phyloP scores from a whole-genome alignment of 2,113 vertebrate genomes.

The Dicaeum eximium region DNA sequence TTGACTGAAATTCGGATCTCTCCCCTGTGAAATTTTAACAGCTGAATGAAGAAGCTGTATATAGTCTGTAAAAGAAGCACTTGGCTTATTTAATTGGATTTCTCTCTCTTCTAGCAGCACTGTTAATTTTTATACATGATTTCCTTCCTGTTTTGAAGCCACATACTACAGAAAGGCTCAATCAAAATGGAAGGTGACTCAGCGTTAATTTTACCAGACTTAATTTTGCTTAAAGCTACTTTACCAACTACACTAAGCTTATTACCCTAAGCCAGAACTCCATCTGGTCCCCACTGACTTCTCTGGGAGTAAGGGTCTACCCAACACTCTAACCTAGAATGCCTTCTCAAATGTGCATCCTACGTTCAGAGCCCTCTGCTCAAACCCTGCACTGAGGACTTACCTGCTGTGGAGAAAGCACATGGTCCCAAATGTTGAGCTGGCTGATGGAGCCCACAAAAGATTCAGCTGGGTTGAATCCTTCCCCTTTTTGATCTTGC shows the following conservation, averaged over 20 bases:
- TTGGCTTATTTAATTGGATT: neutral
- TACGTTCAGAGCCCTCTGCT: neutral
- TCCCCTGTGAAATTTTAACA: neutral
- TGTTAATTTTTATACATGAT: neutral
- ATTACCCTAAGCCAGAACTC: neutral
- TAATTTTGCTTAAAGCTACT: neutral
- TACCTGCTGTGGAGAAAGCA: constrained; percentile 90
- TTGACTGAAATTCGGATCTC: neutral
- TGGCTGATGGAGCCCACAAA: constrained; percentile 96
- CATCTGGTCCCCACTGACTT: neutral
- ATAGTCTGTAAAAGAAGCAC: neutral
- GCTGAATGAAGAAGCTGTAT: neutral
- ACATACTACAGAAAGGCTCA: neutral
- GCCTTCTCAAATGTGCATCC: neutral
- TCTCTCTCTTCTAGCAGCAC: neutral
- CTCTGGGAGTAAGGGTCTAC: neutral
- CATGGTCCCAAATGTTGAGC: constrained; percentile 95
- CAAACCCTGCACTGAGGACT: constrained; percentile 40
- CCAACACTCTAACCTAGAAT: neutral
- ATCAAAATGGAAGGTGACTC: neutral
- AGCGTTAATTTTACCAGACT: neutral
- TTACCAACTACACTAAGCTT: neutral
- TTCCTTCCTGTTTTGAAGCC: neutral
- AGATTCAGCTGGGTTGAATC: constrained; percentile 95
- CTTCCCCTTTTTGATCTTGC: constrained; percentile 92